A percentile compares a stretch with the other conserved stretches of the same genome.
phyloP scores from a whole-genome alignment of 2,113 vertebrate genomes.

The Gobio gobio region DNA sequence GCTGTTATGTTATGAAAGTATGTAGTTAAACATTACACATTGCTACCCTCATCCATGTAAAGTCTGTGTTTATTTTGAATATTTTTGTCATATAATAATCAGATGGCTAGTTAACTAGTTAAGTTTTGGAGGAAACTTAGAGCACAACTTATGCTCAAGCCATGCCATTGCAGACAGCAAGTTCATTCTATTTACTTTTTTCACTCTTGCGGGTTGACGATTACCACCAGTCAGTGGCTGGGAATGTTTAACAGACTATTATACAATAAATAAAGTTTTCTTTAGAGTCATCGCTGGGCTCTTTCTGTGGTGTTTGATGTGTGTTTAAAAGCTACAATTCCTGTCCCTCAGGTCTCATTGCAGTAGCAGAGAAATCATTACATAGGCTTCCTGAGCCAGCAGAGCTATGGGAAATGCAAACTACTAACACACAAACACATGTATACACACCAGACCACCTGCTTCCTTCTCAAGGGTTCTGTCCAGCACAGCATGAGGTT shows the following conservation, averaged over 20 bases:
- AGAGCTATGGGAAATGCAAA: constrained; percentile 32
- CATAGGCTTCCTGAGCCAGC: constrained; percentile 20
- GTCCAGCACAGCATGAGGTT: constrained; percentile 22
- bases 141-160: neutral
- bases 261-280: neutral
- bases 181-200: neutral
- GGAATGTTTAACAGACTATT: constrained; percentile 11
- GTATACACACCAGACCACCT: constrained; percentile 30
- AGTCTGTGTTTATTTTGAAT: neutral
- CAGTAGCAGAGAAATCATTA: constrained; percentile 37
- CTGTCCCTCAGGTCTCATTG: constrained; percentile 22
- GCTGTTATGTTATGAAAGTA: neutral
- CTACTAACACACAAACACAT: constrained; percentile 21
- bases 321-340: constrained; percentile 4
- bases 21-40: neutral
- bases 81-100: neutral
- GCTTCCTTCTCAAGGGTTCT: constrained; percentile 21
- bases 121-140: neutral
- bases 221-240: neutral
- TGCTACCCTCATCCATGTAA: neutral
- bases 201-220: neutral
- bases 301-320: neutral
- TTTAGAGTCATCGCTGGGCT: neutral
- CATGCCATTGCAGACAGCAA: neutral
- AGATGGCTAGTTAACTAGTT: neutral